Percentiles rank a stretch among this genome's conserved stretches.
Evolutionary conservation across 2,888 invertebrate species (phyloP).

Genomic region (Meandrusa payeni): DNA sequence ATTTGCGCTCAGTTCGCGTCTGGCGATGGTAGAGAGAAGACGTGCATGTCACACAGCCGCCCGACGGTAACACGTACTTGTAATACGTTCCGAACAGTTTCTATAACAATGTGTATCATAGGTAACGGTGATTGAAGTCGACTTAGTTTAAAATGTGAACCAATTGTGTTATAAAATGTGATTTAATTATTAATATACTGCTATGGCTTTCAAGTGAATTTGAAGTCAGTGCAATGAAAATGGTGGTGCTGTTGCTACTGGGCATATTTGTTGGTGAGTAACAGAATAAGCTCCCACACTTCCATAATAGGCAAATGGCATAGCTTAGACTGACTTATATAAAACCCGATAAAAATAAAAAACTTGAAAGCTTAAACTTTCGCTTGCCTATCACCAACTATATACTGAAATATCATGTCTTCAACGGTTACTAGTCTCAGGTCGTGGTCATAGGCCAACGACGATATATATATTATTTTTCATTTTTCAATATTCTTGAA

Average conservation of each 20-base stretch:
- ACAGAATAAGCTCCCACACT: no score
- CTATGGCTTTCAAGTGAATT: constrained; percentile 25
- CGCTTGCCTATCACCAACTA: no score
- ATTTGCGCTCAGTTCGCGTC: constrained; percentile 36
- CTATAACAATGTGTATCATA: background rate
- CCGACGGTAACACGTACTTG: background rate
- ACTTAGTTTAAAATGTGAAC: constrained; percentile 5
- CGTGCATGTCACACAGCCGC: constrained; percentile 25
- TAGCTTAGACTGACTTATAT: no score
- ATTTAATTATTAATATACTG: constrained; percentile 26
- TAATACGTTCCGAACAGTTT: constrained; percentile 1
- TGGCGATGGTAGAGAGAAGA: constrained; percentile 27
- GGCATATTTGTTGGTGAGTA: constrained; percentile 54
- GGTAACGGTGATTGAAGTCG: no score
- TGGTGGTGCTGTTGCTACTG: constrained; percentile 48
- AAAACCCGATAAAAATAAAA: no score
- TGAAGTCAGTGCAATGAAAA: constrained; percentile 35
- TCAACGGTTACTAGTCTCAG: no score
- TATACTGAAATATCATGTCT: no score
- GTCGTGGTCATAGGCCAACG: no score
- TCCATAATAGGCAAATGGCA: no score
- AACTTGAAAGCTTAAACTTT: no score
- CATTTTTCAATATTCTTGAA: no score
- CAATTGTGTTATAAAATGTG: constrained; percentile 26
- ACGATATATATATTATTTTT: background rate